Conservation (phyloP, 2,888 invertebrate species). For the Thera britannica region DNA sequence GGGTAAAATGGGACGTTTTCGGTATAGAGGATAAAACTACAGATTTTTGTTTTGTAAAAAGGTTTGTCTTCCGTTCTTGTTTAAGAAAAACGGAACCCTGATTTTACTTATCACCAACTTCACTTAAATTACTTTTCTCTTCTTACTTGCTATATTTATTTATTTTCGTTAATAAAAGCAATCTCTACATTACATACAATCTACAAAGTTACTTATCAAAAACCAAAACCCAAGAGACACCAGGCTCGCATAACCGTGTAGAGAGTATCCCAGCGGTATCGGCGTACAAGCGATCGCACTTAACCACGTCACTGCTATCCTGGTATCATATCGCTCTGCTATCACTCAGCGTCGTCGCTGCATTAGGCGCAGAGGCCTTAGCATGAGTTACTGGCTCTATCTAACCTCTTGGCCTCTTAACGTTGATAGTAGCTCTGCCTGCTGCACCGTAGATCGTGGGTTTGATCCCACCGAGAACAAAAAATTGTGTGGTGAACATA, state of each 20-base stretch:
- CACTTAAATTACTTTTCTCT: too few species aligned
- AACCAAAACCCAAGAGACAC: constrained; percentile 44
- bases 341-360: constrained; percentile 77
- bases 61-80: too few species aligned
- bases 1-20: too few species aligned
- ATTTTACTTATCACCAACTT: too few species aligned
- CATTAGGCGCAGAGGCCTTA: constrained; percentile 76
- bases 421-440: too few species aligned
- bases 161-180: not conserved
- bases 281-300: constrained; percentile 82
- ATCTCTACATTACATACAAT: constrained; percentile 4
- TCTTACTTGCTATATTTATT: not conserved
- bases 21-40: too few species aligned
- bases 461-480: too few species aligned
- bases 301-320: constrained; percentile 76
- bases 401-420: not conserved
- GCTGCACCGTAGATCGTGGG: too few species aligned
- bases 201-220: constrained; percentile 24
- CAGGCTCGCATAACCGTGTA: constrained; percentile 60
- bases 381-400: constrained; percentile 44
- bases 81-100: too few species aligned
- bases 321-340: constrained; percentile 68
- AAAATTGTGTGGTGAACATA: not conserved
- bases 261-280: constrained; percentile 73
- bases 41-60: too few species aligned